A percentile compares a stretch with the other conserved stretches of the same genome.
Conservation (phyloP, 2,888 invertebrate species). For the Oscheius onirici region DNA sequence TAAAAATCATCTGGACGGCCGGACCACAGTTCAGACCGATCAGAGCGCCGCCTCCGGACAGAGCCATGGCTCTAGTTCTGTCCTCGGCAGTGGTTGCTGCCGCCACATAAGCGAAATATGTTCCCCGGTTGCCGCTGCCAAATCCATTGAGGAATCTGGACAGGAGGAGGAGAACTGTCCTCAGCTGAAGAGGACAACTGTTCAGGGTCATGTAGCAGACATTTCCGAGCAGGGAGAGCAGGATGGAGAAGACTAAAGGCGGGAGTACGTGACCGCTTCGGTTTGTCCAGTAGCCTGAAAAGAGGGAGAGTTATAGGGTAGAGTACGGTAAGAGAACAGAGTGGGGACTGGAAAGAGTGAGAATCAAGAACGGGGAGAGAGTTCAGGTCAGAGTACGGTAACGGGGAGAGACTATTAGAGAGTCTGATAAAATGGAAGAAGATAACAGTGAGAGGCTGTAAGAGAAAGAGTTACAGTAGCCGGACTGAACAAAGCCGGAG, state of each 20-base stretch:
- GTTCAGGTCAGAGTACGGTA: too few relatives aligned
- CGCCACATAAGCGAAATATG: slow-evolving; percentile 17
- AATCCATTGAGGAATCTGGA: slow-evolving; percentile 49
- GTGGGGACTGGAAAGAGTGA: too few relatives aligned
- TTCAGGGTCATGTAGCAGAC: slow-evolving; percentile 42
- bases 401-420: too few relatives aligned
- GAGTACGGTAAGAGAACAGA: too few relatives aligned
- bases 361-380: too few relatives aligned
- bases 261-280: slow-evolving; percentile 37
- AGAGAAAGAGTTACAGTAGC: too few relatives aligned
- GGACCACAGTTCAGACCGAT: slow-evolving; percentile 44
- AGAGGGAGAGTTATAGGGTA: background rate
- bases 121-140: slow-evolving; percentile 32
- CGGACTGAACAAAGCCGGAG: too few relatives aligned
- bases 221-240: slow-evolving; percentile 43
- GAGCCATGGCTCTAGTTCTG: slow-evolving; percentile 46
- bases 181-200: slow-evolving; percentile 30
- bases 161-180: slow-evolving; percentile 35
- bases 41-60: slow-evolving; percentile 51
- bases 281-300: slow-evolving; percentile 29
- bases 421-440: too few relatives aligned
- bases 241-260: slow-evolving; percentile 41
- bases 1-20: slow-evolving; percentile 49
- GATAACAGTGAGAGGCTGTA: slow-evolving; percentile 15
- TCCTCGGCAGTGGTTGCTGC: slow-evolving; percentile 39